phyloP scores from a whole-genome alignment of 2,113 vertebrate genomes.

The Coptodon rendalli region DNA sequence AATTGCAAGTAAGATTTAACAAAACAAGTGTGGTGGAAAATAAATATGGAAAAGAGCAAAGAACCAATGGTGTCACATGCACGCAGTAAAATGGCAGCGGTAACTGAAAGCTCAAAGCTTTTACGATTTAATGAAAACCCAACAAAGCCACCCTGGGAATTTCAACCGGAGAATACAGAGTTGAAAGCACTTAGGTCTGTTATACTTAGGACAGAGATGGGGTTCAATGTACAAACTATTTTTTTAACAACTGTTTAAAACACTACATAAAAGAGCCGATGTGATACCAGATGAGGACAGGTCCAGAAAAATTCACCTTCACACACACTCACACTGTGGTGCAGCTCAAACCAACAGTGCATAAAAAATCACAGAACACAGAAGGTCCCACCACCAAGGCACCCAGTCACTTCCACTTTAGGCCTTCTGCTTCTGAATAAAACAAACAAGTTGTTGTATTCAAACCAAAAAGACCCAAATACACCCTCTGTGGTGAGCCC shows the following conservation, averaged over 20 bases:
- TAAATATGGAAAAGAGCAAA: background rate
- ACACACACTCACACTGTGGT: background rate
- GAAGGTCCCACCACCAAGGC: background rate
- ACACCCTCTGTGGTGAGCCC: background rate
- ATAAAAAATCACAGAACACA: background rate
- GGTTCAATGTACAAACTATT: background rate
- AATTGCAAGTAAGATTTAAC: background rate
- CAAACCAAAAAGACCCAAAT: background rate
- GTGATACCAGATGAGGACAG: too few relatives aligned
- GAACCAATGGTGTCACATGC: background rate
- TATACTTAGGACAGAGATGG: background rate
- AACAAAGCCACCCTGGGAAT: background rate
- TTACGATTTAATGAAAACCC: background rate
- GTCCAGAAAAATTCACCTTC: background rate
- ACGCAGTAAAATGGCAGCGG: background rate
- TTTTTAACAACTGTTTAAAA: background rate
- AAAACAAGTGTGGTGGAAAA: background rate
- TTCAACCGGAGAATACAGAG: background rate
- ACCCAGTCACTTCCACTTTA: background rate
- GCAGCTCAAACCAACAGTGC: background rate
- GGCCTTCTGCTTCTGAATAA: background rate
- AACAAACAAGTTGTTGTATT: background rate
- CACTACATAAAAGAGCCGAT: background rate
- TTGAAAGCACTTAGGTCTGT: background rate
- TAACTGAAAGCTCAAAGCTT: background rate